Percentiles rank a stretch among this genome's conserved stretches.
phyloP scores from a whole-genome alignment of 2,888 invertebrate species.

The Polymixis lichenea region DNA sequence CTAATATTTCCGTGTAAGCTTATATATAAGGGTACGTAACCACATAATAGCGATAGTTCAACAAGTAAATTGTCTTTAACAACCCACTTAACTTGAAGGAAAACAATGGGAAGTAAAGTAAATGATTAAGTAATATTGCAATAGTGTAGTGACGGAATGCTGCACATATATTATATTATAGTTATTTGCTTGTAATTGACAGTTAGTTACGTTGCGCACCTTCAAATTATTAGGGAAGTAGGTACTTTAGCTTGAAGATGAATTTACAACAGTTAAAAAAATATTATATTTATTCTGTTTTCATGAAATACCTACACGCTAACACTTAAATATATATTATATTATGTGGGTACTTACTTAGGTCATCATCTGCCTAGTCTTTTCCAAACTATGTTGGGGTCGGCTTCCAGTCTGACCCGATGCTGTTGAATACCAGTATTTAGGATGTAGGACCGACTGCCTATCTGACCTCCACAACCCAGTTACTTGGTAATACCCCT shows the following conservation, averaged over 20 bases:
- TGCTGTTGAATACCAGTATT: no score
- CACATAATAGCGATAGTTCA: conserved; percentile 13
- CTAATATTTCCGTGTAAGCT: conserved; percentile 27
- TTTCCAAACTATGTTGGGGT: no score
- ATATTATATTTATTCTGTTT: background rate
- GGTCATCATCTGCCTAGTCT: no score
- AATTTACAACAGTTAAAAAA: background rate
- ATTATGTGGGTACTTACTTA: no score
- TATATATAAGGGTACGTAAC: conserved; percentile 10
- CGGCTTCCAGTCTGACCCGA: no score
- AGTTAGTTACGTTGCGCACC: background rate
- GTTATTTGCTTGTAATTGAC: no score
- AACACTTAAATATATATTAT: background rate
- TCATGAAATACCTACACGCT: background rate
- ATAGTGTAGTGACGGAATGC: conserved; percentile 3
- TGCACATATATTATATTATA: background rate
- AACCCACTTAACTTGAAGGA: conserved; percentile 14
- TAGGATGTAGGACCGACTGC: no score
- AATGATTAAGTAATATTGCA: conserved; percentile 25
- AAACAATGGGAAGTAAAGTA: conserved; percentile 33
- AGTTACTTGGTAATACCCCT: no score
- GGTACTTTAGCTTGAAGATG: no score
- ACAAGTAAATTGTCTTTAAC: conserved; percentile 38
- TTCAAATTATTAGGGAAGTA: no score
- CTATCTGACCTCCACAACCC: no score